Evolutionary conservation across 2,888 invertebrate species (phyloP), one percentile per base, ranked within the genome.

Genomic region (Sinelater perroti): DNA sequence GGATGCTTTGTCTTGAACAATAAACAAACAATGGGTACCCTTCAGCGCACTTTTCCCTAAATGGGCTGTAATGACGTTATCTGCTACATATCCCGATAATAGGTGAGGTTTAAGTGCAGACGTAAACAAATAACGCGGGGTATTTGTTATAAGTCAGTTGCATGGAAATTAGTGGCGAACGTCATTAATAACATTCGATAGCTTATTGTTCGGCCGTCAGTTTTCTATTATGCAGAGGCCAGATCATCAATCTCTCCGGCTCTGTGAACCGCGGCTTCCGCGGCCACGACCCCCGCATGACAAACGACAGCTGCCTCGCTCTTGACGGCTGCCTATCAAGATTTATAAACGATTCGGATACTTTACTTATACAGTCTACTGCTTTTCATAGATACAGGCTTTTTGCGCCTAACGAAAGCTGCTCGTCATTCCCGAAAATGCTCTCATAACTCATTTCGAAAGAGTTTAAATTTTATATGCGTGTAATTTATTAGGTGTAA

Each of bases 241-340:
- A 68, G 67, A 73, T 76, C 76, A 78, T 78, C 75, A 77, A 78
- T 78, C 77, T 76, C 71, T 60, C 67, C 52, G 50, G 53, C 66
- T 61, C 67, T 67, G 71, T 67, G 67, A 64, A 79, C 80, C 70
- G 72, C 70, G 69, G 71, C 72, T 70, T 78, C 78, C 78, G 77
- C 80, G 81, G 81, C 81, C 80, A 77, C 78, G 75, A 69, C 76
- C 82, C 79, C 80, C 80, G 79, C 81, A 83, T 85, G 84, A 85
- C 85, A 85, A 85, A 85, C 83, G 85, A 84, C 85, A 84, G 83
- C 85, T 85, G 85, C 83, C 84, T 82, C 81, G 81, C 67, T 67
- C 72, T 71, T 75, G 76, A 75, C 83, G 83, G 84, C 83, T 84
- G 84, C 83, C 84, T 82, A 83, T 84, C 84, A 84, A 82, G 82